Conservation (phyloP, 1,140 invertebrate species). For the Phymorhynchus buccinoides region DNA sequence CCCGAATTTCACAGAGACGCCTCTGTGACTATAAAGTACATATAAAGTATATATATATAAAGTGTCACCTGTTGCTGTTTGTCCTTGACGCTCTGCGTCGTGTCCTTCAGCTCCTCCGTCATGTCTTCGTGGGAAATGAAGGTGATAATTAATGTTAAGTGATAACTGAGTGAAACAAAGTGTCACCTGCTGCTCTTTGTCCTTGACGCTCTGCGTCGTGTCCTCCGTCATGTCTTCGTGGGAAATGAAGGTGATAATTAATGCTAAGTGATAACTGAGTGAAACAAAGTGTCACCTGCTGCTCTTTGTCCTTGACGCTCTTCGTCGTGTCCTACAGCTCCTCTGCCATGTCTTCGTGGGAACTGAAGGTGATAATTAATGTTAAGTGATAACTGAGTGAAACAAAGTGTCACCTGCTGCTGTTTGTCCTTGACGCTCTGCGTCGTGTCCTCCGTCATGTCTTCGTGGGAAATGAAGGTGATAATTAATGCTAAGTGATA, state of each 20-base stretch:
- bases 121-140: conserved; percentile 70
- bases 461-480: too few relatives aligned
- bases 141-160: too few relatives aligned
- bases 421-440: conserved; percentile 81
- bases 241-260: too few relatives aligned
- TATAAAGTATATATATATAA: too few relatives aligned
- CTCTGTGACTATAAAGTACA: too few relatives aligned
- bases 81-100: conserved; percentile 82
- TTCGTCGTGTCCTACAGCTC: conserved; percentile 84
- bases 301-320: conserved; percentile 79
- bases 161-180: too few relatives aligned
- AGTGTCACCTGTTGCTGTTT: conserved; percentile 75
- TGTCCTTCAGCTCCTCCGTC: conserved; percentile 81
- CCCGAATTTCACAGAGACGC: too few relatives aligned
- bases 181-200: conserved; percentile 76
- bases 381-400: too few relatives aligned
- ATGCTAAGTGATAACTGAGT: too few relatives aligned
- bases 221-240: conserved; percentile 77
- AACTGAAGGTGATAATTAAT: conserved; percentile 72
- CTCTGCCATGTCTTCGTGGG: conserved; percentile 74
- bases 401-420: too few relatives aligned
- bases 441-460: conserved; percentile 80
- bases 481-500: too few relatives aligned
- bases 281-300: too few relatives aligned
- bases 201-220: conserved; percentile 82